Base-by-base conservation (phyloP, 1,140 invertebrate genomes). In the Tetragonula clypearis region DNA sequence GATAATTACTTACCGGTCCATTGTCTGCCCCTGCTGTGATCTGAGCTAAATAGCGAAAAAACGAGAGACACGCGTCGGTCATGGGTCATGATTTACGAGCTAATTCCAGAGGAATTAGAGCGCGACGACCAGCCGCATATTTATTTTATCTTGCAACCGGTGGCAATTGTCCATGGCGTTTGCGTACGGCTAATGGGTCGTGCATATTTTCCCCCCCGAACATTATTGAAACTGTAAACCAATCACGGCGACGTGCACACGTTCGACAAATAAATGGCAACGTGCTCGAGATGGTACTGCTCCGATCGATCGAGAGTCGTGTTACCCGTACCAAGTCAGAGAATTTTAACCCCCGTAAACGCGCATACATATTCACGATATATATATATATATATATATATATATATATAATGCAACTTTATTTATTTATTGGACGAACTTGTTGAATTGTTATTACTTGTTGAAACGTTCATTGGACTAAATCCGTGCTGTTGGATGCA, bases 161-260 rank as follows among this genome's bases (percentile, higher is more conserved):
- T 60, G 53, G 17, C n/a, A 26, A 62, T 73, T 53, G 23, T 26
- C 19, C 23, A 30, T 8, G 12, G 35, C 62, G n/a, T 81, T 58
- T 58, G 35, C 17, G 6, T 35, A 26, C 6, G 53, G 41, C 55
- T 81, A 73, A 73, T 62, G 56, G 35, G 1, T 53, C 69, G 23
- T 21, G 35, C 55, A 26, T 73, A 41, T 81, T 73, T n/a, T 30
- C 30, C 30, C 53, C 35, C 15, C 11, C 9, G 35, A 8, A 26
- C n/a, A 73, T 73, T 72, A 73, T 53, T 30, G 68, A 81, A 81
- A 81, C 23, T 49, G 79, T 73, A 81, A 81, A 73, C 69, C 62
- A 72, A 71, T 80, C 30, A 58, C 19, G 6, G 8, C 30, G 23
- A 71, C 23, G 66, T 56, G 21, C 17, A 35, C 21, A 55, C 49